phyloP scores from a whole-genome alignment of 2,113 vertebrate genomes.

The Salvelinus namaycush region DNA sequence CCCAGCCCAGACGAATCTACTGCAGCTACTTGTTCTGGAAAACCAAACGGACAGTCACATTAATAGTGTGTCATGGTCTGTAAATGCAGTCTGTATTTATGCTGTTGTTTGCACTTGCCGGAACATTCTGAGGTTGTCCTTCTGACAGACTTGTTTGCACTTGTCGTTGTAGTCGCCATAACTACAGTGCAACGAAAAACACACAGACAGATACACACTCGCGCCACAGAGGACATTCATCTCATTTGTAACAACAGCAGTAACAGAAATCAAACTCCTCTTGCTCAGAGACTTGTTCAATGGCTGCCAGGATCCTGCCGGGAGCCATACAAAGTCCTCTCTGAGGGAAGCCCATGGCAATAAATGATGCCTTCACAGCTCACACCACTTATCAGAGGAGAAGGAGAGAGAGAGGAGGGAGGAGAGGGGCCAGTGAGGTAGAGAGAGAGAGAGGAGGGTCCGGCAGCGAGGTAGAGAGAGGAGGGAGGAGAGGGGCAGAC shows the following conservation, averaged over 20 bases:
- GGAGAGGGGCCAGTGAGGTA: neutral
- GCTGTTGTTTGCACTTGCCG: neutral
- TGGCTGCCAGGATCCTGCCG: neutral
- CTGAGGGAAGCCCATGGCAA: neutral
- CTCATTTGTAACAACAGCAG: neutral
- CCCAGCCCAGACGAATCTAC: neutral
- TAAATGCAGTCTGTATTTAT: neutral
- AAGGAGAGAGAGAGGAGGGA: neutral
- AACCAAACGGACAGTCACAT: neutral
- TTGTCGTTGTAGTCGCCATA: neutral
- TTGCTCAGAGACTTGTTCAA: neutral
- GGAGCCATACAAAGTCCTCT: neutral
- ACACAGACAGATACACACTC: neutral
- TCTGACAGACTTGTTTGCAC: neutral
- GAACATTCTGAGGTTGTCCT: neutral
- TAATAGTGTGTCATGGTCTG: neutral
- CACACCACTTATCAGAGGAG: neutral
- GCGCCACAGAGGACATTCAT: neutral
- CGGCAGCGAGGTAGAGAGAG: too few species aligned
- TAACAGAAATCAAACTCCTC: neutral
- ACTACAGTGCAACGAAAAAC: neutral
- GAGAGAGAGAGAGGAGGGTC: too few species aligned
- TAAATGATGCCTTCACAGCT: neutral
- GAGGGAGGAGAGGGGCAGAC: neutral
- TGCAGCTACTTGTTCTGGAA: neutral